These are phyloP conservation scores for Parochlus steinenii DNA, from an alignment of 2,888 invertebrate genomes.

Conservation along the genomic window DNA sequence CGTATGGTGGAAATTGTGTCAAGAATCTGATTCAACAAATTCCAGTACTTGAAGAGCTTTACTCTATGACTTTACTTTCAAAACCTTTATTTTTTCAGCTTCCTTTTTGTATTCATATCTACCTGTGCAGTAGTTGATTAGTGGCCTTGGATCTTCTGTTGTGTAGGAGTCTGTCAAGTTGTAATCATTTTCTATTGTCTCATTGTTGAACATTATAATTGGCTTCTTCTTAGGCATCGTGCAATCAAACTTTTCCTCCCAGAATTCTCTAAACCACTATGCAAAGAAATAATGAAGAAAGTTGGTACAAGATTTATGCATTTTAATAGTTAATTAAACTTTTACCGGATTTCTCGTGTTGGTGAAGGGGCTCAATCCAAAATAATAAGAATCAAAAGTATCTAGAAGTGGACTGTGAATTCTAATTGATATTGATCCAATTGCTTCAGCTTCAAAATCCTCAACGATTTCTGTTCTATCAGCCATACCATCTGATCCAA, in stretches of 20 bases:
- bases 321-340: too few species aligned
- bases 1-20: too few species aligned
- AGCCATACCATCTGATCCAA: conserved; percentile 64
- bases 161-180: too few species aligned
- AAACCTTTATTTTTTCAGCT: neutral
- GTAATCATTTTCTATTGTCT: conserved; percentile 1
- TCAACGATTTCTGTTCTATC: conserved; percentile 57
- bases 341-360: conserved; percentile 53
- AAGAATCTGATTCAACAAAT: too few species aligned
- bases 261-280: conserved; percentile 58
- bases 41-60: too few species aligned
- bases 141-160: too few species aligned
- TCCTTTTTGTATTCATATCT: conserved; percentile 11
- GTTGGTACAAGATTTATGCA: neutral
- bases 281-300: conserved; percentile 11
- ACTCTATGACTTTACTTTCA: too few species aligned
- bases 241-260: conserved; percentile 56
- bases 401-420: conserved; percentile 53
- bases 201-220: neutral
- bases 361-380: conserved; percentile 40
- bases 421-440: conserved; percentile 54
- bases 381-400: conserved; percentile 50
- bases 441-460: conserved; percentile 44
- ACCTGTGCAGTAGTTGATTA: conserved; percentile 21
- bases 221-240: conserved; percentile 26